Conservation (phyloP, 2,888 invertebrate genomes). For the Nipponacmea schrenckii region DNA sequence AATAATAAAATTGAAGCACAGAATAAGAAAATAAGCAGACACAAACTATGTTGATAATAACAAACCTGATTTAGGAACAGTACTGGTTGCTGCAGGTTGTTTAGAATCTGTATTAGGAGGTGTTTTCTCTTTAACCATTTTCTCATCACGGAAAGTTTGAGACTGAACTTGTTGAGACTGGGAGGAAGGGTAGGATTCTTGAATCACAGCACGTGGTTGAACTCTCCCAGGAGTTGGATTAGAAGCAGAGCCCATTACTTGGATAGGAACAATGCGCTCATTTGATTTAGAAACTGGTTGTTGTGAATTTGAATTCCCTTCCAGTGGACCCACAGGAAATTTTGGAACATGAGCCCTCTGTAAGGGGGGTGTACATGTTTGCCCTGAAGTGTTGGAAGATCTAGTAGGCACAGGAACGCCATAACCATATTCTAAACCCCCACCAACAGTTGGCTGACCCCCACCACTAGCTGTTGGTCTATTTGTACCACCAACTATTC, state of each 20-base stretch:
- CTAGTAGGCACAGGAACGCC: not conserved
- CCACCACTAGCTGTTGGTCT: not conserved
- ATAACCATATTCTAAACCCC: not conserved
- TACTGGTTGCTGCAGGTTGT: not conserved
- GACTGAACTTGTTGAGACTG: not conserved
- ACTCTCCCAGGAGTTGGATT: not conserved
- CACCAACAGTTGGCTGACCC: not conserved
- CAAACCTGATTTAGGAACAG: no score
- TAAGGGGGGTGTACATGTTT: conserved; percentile 18
- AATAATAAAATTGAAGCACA: no score
- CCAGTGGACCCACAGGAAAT: conserved; percentile 27
- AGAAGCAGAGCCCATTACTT: conserved; percentile 20
- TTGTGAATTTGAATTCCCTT: not conserved
- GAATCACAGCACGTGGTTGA: not conserved
- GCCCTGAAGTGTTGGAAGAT: conserved; percentile 6
- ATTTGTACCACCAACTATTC: not conserved
- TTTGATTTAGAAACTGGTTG: not conserved
- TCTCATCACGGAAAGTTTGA: not conserved
- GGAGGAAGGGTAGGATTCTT: not conserved
- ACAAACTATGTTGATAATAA: no score
- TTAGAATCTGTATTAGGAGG: not conserved
- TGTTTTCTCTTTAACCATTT: not conserved
- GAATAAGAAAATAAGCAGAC: no score
- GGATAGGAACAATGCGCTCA: conserved; percentile 46
- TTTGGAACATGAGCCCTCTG: conserved; percentile 31